These are phyloP conservation scores for Pyrrhia umbra DNA, from an alignment of 2,888 invertebrate genomes.

Conservation along the genomic window DNA sequence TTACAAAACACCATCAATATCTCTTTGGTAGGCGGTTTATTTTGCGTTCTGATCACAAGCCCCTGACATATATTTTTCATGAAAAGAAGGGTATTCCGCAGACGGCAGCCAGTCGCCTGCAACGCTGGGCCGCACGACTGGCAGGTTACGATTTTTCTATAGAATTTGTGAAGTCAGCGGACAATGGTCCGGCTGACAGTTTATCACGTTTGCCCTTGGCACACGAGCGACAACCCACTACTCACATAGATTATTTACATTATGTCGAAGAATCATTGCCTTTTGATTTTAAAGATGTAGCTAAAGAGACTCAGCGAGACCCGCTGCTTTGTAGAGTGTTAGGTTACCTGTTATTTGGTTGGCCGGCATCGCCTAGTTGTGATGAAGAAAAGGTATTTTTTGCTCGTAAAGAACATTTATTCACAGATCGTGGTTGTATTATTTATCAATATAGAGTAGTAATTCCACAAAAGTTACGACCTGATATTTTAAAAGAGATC, in stretches of 20 bases:
- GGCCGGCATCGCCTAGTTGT: background rate
- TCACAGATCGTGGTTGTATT: background rate
- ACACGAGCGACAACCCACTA: background rate
- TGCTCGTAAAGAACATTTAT: background rate
- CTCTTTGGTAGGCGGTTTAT: constrained; percentile 23
- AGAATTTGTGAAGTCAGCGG: background rate
- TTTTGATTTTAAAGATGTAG: constrained; percentile 4
- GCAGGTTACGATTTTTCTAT: constrained; percentile 11
- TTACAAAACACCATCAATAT: constrained; percentile 52
- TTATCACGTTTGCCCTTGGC: constrained; percentile 14
- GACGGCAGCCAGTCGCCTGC: constrained; percentile 15
- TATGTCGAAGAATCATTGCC: constrained; percentile 1
- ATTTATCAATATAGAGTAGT: constrained; percentile 21
- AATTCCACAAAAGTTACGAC: background rate
- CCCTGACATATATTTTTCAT: constrained; percentile 5
- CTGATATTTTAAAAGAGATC: constrained; percentile 1
- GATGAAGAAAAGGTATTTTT: constrained; percentile 7
- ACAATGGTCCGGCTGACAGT: constrained; percentile 1
- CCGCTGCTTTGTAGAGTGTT: constrained; percentile 5
- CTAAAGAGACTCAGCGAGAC: constrained; percentile 5
- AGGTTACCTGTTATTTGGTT: constrained; percentile 8
- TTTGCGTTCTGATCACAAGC: background rate
- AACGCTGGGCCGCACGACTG: constrained; percentile 9
- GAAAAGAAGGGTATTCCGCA: constrained; percentile 11
- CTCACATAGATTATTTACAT: background rate